Evolutionary conservation across 2,113 vertebrate genomes (phyloP).

Genomic region (Limanda limanda): DNA sequence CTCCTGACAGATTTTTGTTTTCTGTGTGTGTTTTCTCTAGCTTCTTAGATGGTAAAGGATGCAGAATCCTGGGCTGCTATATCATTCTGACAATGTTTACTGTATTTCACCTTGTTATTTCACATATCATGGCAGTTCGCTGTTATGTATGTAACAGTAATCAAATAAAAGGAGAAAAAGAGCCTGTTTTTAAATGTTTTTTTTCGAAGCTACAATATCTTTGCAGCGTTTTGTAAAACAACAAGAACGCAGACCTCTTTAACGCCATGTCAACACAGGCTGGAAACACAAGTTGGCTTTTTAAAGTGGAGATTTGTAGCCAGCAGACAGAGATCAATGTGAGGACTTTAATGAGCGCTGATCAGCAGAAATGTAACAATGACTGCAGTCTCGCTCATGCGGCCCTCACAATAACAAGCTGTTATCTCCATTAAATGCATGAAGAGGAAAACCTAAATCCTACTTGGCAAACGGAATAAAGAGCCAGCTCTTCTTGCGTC

Average conservation of each 20-base stretch:
- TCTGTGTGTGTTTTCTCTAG: background rate
- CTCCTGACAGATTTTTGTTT: background rate
- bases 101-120: too few species aligned
- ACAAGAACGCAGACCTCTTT: background rate
- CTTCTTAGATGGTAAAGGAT: too few species aligned
- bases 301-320: conserved; percentile 26
- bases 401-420: conserved; percentile 62
- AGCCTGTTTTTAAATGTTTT: background rate
- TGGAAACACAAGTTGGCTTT: conserved; percentile 7
- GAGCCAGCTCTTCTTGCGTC: conserved; percentile 48
- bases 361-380: conserved; percentile 35
- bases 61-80: too few species aligned
- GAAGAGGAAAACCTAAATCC: conserved; percentile 64
- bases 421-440: conserved; percentile 71
- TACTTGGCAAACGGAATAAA: conserved; percentile 67
- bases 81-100: too few species aligned
- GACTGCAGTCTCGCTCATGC: background rate
- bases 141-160: background rate
- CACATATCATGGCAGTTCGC: background rate
- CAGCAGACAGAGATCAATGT: conserved; percentile 28
- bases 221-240: background rate
- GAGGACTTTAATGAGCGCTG: conserved; percentile 50
- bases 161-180: too few species aligned
- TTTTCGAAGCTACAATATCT: background rate
- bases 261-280: background rate